phyloP scores from a whole-genome alignment of 2,113 vertebrate genomes.

The Eira barbara region DNA sequence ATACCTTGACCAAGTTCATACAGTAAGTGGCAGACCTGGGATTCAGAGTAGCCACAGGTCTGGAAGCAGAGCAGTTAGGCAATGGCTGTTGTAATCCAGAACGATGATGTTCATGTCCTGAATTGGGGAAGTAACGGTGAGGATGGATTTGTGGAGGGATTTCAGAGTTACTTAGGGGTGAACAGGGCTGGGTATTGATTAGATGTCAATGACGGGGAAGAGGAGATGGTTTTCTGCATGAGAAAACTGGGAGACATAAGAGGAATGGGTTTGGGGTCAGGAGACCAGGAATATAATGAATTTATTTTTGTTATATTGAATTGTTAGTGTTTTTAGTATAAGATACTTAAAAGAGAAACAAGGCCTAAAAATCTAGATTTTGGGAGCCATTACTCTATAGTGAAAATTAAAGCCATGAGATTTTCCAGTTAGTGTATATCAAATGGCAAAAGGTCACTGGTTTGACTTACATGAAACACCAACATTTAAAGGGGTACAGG shows the following conservation, averaged over 20 bases:
- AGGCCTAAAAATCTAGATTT: background rate
- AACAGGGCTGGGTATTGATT: background rate
- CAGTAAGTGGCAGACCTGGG: background rate
- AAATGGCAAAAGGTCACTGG: background rate
- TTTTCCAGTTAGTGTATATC: background rate
- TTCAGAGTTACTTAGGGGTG: background rate
- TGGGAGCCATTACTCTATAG: background rate
- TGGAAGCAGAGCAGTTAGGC: background rate
- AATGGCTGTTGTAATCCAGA: background rate
- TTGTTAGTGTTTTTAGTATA: background rate
- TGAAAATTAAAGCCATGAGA: background rate
- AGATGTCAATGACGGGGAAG: background rate
- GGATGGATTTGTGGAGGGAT: background rate
- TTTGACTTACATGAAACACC: background rate
- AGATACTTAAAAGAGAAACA: background rate
- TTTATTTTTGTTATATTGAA: background rate
- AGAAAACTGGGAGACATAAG: background rate
- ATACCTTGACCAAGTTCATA: background rate
- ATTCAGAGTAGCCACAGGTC: background rate
- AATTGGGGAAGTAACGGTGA: background rate
- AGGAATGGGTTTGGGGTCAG: background rate
- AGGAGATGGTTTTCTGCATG: background rate
- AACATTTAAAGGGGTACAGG: background rate
- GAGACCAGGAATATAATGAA: background rate
- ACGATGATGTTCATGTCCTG: background rate